These are phyloP conservation scores for Cecropterus lyciades DNA, from an alignment of 1,140 invertebrate species.

Conservation along the genomic window DNA sequence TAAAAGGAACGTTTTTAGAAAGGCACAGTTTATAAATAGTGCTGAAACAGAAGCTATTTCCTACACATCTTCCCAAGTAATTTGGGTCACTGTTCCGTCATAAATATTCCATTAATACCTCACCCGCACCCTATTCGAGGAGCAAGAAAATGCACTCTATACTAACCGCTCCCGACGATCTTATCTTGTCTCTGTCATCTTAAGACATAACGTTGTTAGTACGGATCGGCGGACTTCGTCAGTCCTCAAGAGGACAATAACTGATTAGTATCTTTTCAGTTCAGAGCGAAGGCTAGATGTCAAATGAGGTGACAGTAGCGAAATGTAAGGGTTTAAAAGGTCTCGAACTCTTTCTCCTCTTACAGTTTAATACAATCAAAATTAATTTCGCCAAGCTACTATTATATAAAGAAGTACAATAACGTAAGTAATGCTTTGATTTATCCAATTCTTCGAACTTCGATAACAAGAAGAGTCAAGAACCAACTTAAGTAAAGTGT, in stretches of 20 bases:
- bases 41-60: no score
- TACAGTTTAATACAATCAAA: no score
- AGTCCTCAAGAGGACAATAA: constrained; percentile 39
- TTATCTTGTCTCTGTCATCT: constrained; percentile 56
- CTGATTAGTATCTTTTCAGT: constrained; percentile 48
- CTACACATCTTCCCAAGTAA: no score
- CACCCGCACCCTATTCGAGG: constrained; percentile 8
- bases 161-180: constrained; percentile 46
- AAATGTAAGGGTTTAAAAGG: background rate
- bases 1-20: no score
- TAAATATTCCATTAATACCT: no score
- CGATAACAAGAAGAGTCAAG: constrained; percentile 2
- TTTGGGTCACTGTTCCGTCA: no score
- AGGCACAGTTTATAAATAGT: no score
- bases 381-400: no score
- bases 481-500: constrained; percentile 27
- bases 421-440: no score
- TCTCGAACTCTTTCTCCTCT: background rate
- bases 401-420: background rate
- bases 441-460: background rate
- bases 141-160: constrained; percentile 50
- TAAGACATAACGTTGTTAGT: constrained; percentile 52
- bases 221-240: constrained; percentile 25
- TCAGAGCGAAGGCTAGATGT: constrained; percentile 33
- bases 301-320: constrained; percentile 31